Conservation (phyloP, 2,113 vertebrate species). For the Epinephelus fuscoguttatus region DNA sequence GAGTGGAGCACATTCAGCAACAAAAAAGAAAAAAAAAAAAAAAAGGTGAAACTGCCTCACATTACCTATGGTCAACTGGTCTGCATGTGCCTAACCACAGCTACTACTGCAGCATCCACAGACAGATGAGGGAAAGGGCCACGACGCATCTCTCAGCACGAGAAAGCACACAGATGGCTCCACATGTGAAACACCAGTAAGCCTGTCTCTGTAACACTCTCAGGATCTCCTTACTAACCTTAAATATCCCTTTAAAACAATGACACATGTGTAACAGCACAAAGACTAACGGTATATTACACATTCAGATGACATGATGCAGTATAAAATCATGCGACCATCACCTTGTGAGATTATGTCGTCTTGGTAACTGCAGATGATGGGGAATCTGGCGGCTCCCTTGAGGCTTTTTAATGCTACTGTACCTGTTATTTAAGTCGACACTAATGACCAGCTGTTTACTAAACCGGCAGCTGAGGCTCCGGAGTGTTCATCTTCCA, state of each 20-base stretch:
- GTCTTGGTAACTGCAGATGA: constrained; percentile 50
- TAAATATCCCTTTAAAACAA: constrained; percentile 1
- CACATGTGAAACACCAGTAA: constrained; percentile 39
- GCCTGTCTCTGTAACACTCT: constrained; percentile 21
- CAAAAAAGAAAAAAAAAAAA: background rate
- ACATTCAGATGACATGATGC: background rate
- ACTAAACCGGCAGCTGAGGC: constrained; percentile 59
- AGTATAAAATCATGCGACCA: background rate
- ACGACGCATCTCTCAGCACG: background rate
- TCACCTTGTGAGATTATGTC: constrained; percentile 33
- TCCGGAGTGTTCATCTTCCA: constrained; percentile 32
- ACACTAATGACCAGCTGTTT: constrained; percentile 70
- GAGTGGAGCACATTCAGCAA: background rate
- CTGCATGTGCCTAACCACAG: background rate
- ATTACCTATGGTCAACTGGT: background rate
- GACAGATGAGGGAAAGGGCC: background rate
- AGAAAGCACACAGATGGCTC: constrained; percentile 23
- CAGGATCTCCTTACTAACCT: constrained; percentile 28
- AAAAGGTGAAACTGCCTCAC: background rate
- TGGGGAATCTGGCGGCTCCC: constrained; percentile 19
- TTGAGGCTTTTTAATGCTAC: constrained; percentile 34
- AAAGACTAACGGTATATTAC: background rate
- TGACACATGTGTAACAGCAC: background rate
- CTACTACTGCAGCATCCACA: background rate
- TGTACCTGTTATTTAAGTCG: constrained; percentile 52